Percentiles rank a stretch among this genome's conserved stretches.
Conservation (phyloP, 2,113 vertebrate genomes). For the Ardeotis arabs region DNA sequence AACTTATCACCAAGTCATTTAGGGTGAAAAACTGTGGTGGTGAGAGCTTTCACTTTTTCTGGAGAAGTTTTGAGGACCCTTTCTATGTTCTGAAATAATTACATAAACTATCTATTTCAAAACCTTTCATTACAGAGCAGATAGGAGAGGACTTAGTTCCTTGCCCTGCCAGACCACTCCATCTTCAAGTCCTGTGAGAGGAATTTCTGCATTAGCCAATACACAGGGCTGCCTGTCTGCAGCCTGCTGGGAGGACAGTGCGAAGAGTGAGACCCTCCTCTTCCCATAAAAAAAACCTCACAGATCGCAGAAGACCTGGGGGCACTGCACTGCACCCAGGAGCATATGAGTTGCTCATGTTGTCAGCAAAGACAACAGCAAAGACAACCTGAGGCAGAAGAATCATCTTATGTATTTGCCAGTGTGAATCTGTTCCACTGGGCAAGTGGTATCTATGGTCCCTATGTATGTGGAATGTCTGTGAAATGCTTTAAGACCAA, state of each 20-base stretch:
- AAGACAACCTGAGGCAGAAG: not conserved
- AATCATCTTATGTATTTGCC: not conserved
- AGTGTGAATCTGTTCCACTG: not conserved
- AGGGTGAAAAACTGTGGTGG: not conserved
- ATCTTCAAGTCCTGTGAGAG: not conserved
- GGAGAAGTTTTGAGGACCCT: not conserved
- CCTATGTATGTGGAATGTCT: not conserved
- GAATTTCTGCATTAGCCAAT: not conserved
- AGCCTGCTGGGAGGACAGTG: rapidly evolving
- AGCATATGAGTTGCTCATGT: rapidly evolving
- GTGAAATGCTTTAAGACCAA: not conserved
- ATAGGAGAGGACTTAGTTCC: not conserved
- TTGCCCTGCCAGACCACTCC: not conserved
- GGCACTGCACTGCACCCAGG: no score
- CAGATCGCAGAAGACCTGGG: not conserved
- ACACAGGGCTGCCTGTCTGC: not conserved
- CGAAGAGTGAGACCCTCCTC: not conserved
- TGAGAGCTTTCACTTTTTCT: not conserved
- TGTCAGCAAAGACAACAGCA: not conserved
- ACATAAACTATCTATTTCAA: not conserved
- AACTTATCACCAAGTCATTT: not conserved
- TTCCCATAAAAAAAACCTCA: not conserved
- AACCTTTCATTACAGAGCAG: not conserved
- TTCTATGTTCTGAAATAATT: not conserved
- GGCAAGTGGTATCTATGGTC: not conserved